Base-by-base conservation (phyloP, 1,140 invertebrate genomes). In the Pseudomyrmex pallidus region DNA sequence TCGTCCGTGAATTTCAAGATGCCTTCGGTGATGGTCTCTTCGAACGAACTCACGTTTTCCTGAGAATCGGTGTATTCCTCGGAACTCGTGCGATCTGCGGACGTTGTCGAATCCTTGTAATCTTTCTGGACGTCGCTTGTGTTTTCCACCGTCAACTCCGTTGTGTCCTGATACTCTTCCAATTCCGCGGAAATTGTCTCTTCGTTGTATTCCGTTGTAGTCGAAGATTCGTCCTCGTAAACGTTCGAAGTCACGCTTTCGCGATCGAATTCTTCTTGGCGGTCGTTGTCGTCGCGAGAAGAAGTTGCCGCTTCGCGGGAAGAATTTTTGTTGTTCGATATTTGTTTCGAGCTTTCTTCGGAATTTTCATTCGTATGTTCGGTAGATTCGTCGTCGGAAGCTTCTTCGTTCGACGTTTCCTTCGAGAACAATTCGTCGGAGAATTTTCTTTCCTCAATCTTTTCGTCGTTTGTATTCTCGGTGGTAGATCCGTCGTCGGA, bases 1-100 rank as follows among this genome's bases (percentile, higher is more conserved):
- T 95, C 94, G 61, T 94, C 93, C 0, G 94, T 93, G 73, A 94
- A 95, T 86, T 93, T 94, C 2, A 95, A 82, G 48, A 95, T 89
- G 20, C 94, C 93, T 48, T 93, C 92, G 0, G 94, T 93, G 70
- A 92, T 93, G 9, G 20, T 3, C 5, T 82, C 70, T 2, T 88
- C 74, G 0, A 20, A 62, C 15, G 46, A 46, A 1, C 50, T 61
- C 5, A 15, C 4, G 7, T 70, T 67, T 1, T 84, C 85, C 20
- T 10, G 52, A 4, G 63, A 74, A 9, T 48, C 63, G 2, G 15
- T 13, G 2, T 54, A 56, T 2, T 85, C 87, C 5, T 87, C 82
- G 0, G 61, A 85, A 35, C 46, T 68, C 1, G 46, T 12, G 54
- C 35, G 22, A 15, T 88, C 82, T 0, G 61, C 61, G 0, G 72